Conservation (phyloP, 2,113 vertebrate species). For the Hiodon tergisus region DNA sequence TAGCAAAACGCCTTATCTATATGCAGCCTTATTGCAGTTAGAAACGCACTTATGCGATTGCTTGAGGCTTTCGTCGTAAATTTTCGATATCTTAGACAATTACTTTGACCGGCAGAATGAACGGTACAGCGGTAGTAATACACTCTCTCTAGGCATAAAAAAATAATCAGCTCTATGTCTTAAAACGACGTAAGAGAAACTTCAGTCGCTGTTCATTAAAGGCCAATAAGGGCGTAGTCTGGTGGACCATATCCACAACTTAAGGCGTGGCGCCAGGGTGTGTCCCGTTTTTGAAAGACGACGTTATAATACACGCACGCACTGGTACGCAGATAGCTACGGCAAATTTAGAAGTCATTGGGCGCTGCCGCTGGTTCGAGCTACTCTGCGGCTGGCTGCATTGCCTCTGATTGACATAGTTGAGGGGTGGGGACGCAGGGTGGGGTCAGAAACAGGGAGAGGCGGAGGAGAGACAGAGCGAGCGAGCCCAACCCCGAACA, state of each 20-base stretch:
- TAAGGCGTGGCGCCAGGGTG: conserved; percentile 9
- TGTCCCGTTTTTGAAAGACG: conserved; percentile 7
- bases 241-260: background rate
- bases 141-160: too few species aligned
- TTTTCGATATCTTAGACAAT: too few species aligned
- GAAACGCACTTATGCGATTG: too few species aligned
- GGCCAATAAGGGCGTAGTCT: background rate
- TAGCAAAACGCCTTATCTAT: too few species aligned
- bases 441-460: conserved; percentile 75
- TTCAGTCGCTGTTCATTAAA: background rate
- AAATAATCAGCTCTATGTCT: too few species aligned
- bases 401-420: conserved; percentile 57
- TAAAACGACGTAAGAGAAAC: background rate
- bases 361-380: conserved; percentile 32
- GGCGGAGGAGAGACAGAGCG: conserved; percentile 71
- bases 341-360: conserved; percentile 19
- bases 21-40: too few species aligned
- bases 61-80: too few species aligned
- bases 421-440: conserved; percentile 77
- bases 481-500: conserved; percentile 70
- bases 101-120: too few species aligned
- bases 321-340: conserved; percentile 20
- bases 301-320: conserved; percentile 12
- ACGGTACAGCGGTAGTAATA: too few species aligned
- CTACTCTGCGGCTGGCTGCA: conserved; percentile 46